Conservation (phyloP, 1,140 invertebrate genomes). For the Drosophila carrolli region DNA sequence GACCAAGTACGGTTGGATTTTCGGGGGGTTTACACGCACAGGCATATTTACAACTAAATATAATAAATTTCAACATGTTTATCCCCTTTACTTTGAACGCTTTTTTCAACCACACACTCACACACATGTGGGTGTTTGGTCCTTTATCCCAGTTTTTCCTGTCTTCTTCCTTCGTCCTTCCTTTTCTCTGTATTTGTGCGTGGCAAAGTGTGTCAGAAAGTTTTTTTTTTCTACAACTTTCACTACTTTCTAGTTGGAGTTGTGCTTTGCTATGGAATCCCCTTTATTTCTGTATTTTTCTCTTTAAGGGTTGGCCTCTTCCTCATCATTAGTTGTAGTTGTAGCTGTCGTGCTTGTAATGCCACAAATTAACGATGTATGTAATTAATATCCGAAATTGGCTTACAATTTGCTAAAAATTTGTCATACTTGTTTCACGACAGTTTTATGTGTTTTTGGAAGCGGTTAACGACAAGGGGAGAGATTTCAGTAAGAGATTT, state of each 20-base stretch:
- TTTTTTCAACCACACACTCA: constrained; percentile 32
- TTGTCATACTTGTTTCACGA: constrained; percentile 63
- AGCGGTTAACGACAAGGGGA: constrained; percentile 3
- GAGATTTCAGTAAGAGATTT: constrained; percentile 1
- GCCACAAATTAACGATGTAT: constrained; percentile 77
- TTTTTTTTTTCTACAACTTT: constrained; percentile 70
- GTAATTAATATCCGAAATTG: constrained; percentile 80
- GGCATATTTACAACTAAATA: constrained; percentile 52
- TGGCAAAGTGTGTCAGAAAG: constrained; percentile 76
- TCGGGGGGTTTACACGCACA: constrained; percentile 14
- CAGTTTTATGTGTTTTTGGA: constrained; percentile 21
- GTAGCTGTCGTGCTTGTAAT: constrained; percentile 58
- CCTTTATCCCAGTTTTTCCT: constrained; percentile 14
- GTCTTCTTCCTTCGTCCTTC: constrained; percentile 15
- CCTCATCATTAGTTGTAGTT: constrained; percentile 2
- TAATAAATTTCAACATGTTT: constrained; percentile 77
- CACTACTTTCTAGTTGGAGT: constrained; percentile 67
- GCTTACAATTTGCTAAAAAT: constrained; percentile 78
- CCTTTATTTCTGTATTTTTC: constrained; percentile 12
- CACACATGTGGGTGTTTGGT: constrained; percentile 9
- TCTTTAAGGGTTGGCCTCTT: constrained; percentile 34
- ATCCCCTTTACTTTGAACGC: constrained; percentile 61
- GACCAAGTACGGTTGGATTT: constrained; percentile 54
- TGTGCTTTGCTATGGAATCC: constrained; percentile 27
- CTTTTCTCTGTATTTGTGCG: constrained; percentile 1